Conservation (phyloP, 2,797 vertebrate species). For the Danionella dracula region DNA sequence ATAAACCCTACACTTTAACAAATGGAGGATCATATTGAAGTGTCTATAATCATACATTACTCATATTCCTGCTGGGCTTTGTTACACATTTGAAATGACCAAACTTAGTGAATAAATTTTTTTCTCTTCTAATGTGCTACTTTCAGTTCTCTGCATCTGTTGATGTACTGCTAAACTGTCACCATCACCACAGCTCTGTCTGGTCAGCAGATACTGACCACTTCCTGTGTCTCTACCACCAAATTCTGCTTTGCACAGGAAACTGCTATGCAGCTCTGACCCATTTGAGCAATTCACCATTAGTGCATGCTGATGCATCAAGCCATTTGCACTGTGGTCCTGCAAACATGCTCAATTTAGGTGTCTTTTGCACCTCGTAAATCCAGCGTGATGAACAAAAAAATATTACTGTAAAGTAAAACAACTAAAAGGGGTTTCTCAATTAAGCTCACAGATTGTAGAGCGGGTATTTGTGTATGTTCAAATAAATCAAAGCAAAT, state of each 20-base stretch:
- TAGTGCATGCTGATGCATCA: conserved; percentile 10
- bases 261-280: conserved; percentile 26
- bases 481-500: no score
- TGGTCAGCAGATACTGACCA: conserved; percentile 64
- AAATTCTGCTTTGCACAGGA: conserved; percentile 40
- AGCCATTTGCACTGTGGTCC: background rate
- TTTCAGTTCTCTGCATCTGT: conserved; percentile 55
- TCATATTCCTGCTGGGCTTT: background rate
- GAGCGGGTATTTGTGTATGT: no score
- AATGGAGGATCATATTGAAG: background rate
- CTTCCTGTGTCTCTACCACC: conserved; percentile 62
- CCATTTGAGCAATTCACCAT: conserved; percentile 15
- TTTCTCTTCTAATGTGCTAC: conserved; percentile 49
- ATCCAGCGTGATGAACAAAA: background rate
- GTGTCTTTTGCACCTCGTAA: conserved; percentile 27
- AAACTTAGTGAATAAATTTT: background rate
- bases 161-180: conserved; percentile 44
- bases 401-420: no score
- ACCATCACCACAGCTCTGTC: conserved; percentile 53
- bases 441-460: no score
- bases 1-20: no score
- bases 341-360: conserved; percentile 10
- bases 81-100: conserved; percentile 20
- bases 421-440: no score
- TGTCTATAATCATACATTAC: background rate